Evolutionary conservation across 2,113 vertebrate genomes (phyloP), one percentile per base, ranked within the genome.

Genomic region (Mungos mungo): DNA sequence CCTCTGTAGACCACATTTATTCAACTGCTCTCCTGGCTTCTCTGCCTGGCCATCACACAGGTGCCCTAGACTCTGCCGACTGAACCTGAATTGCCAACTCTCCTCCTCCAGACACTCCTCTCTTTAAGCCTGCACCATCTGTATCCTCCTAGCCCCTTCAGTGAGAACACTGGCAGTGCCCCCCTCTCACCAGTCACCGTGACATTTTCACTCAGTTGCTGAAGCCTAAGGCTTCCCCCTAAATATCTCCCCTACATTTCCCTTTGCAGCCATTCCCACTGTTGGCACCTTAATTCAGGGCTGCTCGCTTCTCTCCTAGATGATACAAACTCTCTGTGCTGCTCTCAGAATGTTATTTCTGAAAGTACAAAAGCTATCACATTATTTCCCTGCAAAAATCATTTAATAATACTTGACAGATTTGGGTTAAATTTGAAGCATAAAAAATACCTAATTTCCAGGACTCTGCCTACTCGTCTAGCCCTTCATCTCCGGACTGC

Each of bases 391-490:
- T 47, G 33, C 10, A 84, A 45, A 88, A 93, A 79, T 96, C 23
- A 86, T 87, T 96, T 91, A 71, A n/a, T 71, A 86, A 85, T 82
- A 72, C 3, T 45, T 83, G 81, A 94, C 29, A 45, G 47, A 82
- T 92, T 89, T 68, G 21, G 27, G 63, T 93, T 96, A 96, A 91
- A 89, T 88, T 91, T 92, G 50, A 93, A 93, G 35, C 81, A 93
- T 41, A 77, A 86, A 93, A 92, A 80, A 93, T 71, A 63, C 7
- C 31, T 50, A 33, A 60, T 96, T 82, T 69, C 41, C 31, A 93
- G n/a, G 47, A 88, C 72, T 93, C 38, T 89, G 71, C 15, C 79
- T 74, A n/a, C 31, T 93, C 86, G 71, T 84, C 23, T 45, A 79
- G 38, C n/a, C 63, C 21, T 96, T 87, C 33, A 57, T 88, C 65